Base-by-base conservation (phyloP, 2,888 invertebrate genomes). In the Callyntrura guangdongensis region DNA sequence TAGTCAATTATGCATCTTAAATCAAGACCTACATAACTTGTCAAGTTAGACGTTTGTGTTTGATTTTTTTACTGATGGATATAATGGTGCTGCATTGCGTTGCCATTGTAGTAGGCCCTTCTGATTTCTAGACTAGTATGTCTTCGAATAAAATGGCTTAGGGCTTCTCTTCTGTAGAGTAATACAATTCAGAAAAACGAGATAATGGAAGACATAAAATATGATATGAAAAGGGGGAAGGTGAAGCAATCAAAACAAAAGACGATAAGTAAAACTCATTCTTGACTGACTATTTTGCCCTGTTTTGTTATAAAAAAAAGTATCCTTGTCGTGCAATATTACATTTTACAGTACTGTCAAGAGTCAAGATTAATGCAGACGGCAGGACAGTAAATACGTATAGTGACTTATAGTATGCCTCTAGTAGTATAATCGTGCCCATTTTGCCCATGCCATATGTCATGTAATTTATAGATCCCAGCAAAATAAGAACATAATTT, bases 201-300 rank as follows among this genome's bases (percentile, higher is more conserved):
- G 47, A 83, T 83, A 83, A 64, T 61, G 22, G 36, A 3, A 14
- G 22, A 83, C 64, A 83, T 64, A 59, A 61, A 83, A 47, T 20
- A 47, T 25, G 27, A 81, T 81, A 87, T 81, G 79, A 69, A 87
- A 74, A 74, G 72, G 88, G 81, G 82, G 88, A 88, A 82, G 82
- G 72, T 88, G 81, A 88, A 27, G 88, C 88, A 88, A 88, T 88
- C 88, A 81, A 82, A 81, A 25, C 47, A 82, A 6, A 72, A 56
- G 77, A 61, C 49, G 77, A 61, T 25, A 77, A 36, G 59, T 74
- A 61, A 59, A 88, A 25, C 59, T 67, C 53, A 87, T 87, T 87
- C 86, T 74, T 77, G 47, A 77, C 79, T 77, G 47, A 77, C 79
- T 6, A 81, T 87, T 87, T 87, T 87, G 67, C 67, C 56, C 67